Base-by-base conservation (phyloP, 2,113 vertebrate genomes). In the Indicator maculatus region DNA sequence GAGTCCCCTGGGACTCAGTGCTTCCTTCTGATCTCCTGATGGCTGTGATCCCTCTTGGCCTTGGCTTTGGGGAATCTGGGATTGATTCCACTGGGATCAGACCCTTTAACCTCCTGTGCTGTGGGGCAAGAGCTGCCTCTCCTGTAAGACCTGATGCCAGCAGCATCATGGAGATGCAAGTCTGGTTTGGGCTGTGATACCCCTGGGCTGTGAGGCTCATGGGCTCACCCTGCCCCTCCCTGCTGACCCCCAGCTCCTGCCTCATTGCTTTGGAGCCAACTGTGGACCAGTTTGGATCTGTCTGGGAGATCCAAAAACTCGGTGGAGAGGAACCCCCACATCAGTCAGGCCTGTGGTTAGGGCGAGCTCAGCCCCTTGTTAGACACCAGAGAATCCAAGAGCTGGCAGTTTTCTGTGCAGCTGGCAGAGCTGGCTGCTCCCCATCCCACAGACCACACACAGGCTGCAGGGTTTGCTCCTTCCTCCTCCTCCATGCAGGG, bases 131-230 rank as follows among this genome's bases (percentile, higher is more conserved):
- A 5, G 60, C 90, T 38, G 66, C 64, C 24, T 12, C 21, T 65
- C 24, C 59, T 2, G 8, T 0, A 0, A 12, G 58, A 16, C 2
- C 52, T 3, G 0, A 11, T 67, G 33, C 61, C 28, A 52, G 26
- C 60, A 6, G 5, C 8, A 6, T 33, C 27, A 1, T 0, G 3
- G 33, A 1, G 19, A n/a, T 0, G 0, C 23, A 3, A 33, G 26
- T 19, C 70, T 65, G 50, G 55, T 7, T 17, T 41, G 24, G 87
- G 30, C 59, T 4, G 7, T 5, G 39, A 20, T 26, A 41, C 26
- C 33, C 36, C 47, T 2, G 27, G 23, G 53, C 30, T 55, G 11
- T 61, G 5, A 55, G 27, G 38, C 10, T 31, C 67, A 2, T 0
- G 30, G 50, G 44, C 55, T 56, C 33, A 13, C 24, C 45, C 38